Percentiles rank a stretch among this genome's conserved stretches.
Conservation (phyloP, 2,797 vertebrate genomes). For the Acrossocheilus fasciatus region DNA sequence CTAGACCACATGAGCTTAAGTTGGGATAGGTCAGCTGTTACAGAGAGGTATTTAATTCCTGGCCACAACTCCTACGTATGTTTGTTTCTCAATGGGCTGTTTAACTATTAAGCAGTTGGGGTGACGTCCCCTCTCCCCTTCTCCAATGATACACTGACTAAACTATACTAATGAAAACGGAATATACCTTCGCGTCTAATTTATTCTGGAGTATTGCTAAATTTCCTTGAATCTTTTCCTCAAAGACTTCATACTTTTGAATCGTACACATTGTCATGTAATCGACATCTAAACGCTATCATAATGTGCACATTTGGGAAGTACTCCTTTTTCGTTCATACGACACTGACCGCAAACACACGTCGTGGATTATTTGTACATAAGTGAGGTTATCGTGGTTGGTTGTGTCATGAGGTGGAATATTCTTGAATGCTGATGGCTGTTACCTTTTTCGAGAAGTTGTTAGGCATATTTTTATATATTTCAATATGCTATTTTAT, state of each 20-base stretch:
- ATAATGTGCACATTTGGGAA: constrained; percentile 66
- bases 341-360: constrained; percentile 69
- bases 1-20: constrained; percentile 42
- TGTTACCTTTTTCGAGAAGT: constrained; percentile 82
- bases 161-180: constrained; percentile 68
- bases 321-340: constrained; percentile 68
- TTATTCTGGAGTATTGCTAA: constrained; percentile 75
- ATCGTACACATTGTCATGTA: constrained; percentile 71
- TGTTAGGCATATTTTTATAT: constrained; percentile 87
- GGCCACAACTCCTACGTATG: constrained; percentile 58
- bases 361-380: constrained; percentile 76
- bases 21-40: constrained; percentile 32
- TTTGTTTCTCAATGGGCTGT: constrained; percentile 79
- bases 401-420: constrained; percentile 77
- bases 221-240: constrained; percentile 63
- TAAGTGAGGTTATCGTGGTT: constrained; percentile 76
- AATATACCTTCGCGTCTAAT: constrained; percentile 75
- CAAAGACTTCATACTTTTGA: constrained; percentile 71
- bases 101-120: constrained; percentile 79
- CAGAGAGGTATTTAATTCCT: constrained; percentile 38
- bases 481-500: constrained; percentile 86
- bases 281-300: constrained; percentile 69
- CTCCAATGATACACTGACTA: constrained; percentile 82
- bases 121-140: constrained; percentile 77
- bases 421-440: constrained; percentile 77